Percentiles rank a stretch among this genome's conserved stretches.
Conservation (phyloP, 2,113 vertebrate genomes). For the Cephalopholis sonnerati region DNA sequence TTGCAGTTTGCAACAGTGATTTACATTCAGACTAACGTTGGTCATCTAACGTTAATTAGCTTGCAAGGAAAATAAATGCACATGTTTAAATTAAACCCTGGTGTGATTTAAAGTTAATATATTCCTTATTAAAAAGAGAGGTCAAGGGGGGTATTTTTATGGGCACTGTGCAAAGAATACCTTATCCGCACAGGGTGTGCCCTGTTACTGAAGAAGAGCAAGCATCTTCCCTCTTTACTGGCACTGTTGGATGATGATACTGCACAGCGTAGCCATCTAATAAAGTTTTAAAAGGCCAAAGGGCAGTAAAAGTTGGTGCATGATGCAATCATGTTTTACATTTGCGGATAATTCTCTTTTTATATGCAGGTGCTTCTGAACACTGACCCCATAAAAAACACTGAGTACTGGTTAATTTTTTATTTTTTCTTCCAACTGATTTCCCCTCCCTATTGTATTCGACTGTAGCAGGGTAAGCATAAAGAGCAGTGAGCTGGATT, state of each 20-base stretch:
- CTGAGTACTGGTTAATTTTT: constrained; percentile 82
- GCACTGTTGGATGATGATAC: constrained; percentile 44
- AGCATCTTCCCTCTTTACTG: constrained; percentile 18
- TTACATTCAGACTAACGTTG: no score
- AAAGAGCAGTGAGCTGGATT: constrained; percentile 47
- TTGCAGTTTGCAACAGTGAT: no score
- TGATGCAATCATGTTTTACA: constrained; percentile 66
- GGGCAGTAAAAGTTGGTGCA: constrained; percentile 65
- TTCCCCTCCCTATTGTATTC: constrained; percentile 19
- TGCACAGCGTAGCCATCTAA: constrained; percentile 50
- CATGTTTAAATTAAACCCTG: no score
- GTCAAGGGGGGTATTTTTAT: not conserved
- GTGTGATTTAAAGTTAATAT: constrained; percentile 13
- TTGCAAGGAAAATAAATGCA: no score
- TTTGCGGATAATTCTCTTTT: constrained; percentile 65
- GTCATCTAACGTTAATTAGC: no score
- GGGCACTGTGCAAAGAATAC: not conserved
- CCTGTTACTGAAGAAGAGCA: not conserved
- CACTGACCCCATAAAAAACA: constrained; percentile 83
- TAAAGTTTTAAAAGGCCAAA: constrained; percentile 78
- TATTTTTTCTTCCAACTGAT: constrained; percentile 38
- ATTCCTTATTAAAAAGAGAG: not conserved
- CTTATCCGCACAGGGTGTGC: not conserved
- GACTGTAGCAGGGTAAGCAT: constrained; percentile 11
- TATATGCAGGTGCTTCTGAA: constrained; percentile 67